Evolutionary conservation across 2,888 invertebrate species (phyloP).

Genomic region (Zygaena filipendulae): DNA sequence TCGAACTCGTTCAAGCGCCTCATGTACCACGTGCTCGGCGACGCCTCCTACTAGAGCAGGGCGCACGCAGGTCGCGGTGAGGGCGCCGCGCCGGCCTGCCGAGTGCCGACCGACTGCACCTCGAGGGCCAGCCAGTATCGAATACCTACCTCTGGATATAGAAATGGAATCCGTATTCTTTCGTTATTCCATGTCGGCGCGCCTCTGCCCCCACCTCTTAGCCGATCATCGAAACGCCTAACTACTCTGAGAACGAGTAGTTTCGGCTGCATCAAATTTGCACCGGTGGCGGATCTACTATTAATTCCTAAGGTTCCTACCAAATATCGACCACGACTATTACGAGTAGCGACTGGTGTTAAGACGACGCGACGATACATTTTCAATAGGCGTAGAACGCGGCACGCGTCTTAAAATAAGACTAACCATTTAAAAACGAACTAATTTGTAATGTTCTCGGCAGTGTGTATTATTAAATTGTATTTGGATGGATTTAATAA

Average conservation of each 20-base stretch:
- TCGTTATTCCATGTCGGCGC: no score
- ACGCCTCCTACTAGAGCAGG: slow-evolving; percentile 73
- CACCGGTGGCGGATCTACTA: no score
- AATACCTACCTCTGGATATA: no score
- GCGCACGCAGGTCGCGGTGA: slow-evolving; percentile 3
- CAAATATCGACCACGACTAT: slow-evolving; percentile 82
- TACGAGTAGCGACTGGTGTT: slow-evolving; percentile 40
- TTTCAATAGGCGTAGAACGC: no score
- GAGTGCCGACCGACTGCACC: slow-evolving; percentile 5
- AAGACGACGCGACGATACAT: slow-evolving; percentile 38
- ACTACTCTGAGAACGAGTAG: no score
- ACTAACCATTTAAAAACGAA: slow-evolving; percentile 64
- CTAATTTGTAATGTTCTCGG: slow-evolving; percentile 41
- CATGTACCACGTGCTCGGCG: slow-evolving; percentile 90
- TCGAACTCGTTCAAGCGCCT: slow-evolving; percentile 93
- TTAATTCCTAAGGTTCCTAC: no score
- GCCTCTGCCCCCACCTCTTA: no score
- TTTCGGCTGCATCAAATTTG: no score
- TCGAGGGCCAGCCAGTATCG: no score
- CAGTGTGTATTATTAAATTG: slow-evolving; percentile 60
- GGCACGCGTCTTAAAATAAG: no score
- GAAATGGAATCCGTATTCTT: neutral
- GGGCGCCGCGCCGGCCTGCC: slow-evolving; percentile 2
- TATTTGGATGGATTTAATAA: slow-evolving; percentile 52
- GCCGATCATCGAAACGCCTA: no score